Percentiles rank a stretch among this genome's conserved stretches.
phyloP scores from a whole-genome alignment of 2,797 vertebrate genomes.

The Acrossocheilus wenchowensis region DNA sequence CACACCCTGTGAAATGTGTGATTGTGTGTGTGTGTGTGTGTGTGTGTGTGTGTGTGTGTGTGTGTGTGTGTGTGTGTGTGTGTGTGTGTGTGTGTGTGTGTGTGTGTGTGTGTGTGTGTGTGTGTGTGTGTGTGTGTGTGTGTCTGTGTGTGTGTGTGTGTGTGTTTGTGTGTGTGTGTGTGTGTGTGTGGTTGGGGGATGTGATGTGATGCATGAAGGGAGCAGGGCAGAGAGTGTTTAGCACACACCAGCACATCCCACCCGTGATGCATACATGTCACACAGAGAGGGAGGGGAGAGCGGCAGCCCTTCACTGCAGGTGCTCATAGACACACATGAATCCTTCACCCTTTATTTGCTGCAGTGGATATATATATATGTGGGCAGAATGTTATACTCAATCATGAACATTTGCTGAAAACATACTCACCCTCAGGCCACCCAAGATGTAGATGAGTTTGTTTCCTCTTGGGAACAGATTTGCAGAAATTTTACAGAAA shows the following conservation, averaged over 20 bases:
- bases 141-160: no score
- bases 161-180: neutral
- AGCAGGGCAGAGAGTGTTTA: slow-evolving; percentile 27
- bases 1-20: slow-evolving; percentile 38
- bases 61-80: no score
- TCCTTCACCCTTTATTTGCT: slow-evolving; percentile 39
- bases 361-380: slow-evolving; percentile 9
- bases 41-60: no score
- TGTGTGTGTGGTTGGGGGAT: neutral
- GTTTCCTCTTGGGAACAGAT: neutral
- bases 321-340: neutral
- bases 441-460: neutral
- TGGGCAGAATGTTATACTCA: neutral
- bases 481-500: neutral
- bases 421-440: neutral
- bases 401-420: neutral
- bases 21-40: neutral
- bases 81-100: no score
- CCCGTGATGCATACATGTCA: slow-evolving; percentile 26
- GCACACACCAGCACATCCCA: slow-evolving; percentile 26
- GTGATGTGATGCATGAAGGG: slow-evolving; percentile 1
- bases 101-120: no score
- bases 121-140: no score
- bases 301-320: slow-evolving; percentile 42
- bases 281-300: slow-evolving; percentile 33